Percentiles rank a stretch among this genome's conserved stretches.
Evolutionary conservation across 2,113 vertebrate genomes (phyloP).

Genomic region (Speoplatyrhinus poulsoni): DNA sequence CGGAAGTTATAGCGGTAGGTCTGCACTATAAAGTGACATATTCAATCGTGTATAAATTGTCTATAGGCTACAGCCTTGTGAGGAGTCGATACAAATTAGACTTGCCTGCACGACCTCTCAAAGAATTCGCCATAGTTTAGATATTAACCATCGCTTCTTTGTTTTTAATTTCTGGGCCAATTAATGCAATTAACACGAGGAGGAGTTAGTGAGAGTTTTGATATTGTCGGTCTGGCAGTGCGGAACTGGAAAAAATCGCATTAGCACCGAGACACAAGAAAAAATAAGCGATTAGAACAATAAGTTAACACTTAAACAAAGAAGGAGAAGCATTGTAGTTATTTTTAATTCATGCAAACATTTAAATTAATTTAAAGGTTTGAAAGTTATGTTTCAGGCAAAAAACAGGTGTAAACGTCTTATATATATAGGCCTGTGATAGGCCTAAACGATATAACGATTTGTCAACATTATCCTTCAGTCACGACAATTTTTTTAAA

Average conservation of each 20-base stretch:
- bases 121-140: conserved; percentile 59
- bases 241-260: conserved; percentile 80
- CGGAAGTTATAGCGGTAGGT: neutral
- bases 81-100: conserved; percentile 30
- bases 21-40: no score
- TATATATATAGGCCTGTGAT: neutral
- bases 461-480: no score
- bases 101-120: conserved; percentile 20
- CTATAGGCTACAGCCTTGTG: neutral
- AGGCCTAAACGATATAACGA: neutral
- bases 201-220: conserved; percentile 33
- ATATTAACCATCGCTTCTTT: conserved; percentile 69
- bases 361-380: conserved; percentile 21
- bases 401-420: conserved; percentile 12
- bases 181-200: conserved; percentile 72
- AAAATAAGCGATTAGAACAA: conserved; percentile 69
- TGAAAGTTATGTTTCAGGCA: neutral
- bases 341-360: conserved; percentile 19
- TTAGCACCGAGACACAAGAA: conserved; percentile 69
- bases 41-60: neutral
- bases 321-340: conserved; percentile 38
- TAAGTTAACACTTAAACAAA: conserved; percentile 75
- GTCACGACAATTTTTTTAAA: no score
- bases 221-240: conserved; percentile 69
- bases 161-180: conserved; percentile 67